These are phyloP conservation scores for Belonocnema kinseyi DNA, from an alignment of 1,140 invertebrate species.

Conservation along the genomic window DNA sequence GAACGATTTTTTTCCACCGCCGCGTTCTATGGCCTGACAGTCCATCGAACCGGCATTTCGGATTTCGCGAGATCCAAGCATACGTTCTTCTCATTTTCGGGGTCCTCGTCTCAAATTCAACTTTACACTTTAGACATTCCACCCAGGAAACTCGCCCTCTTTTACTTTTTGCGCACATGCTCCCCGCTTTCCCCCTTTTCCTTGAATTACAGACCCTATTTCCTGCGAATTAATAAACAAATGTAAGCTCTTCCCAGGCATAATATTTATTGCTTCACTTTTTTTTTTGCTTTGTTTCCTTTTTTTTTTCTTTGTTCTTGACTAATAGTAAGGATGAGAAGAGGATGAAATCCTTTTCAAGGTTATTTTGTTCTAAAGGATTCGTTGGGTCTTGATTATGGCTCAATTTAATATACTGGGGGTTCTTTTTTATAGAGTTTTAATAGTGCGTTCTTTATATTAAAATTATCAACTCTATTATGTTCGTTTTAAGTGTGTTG, in stretches of 20 bases:
- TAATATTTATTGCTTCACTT: neutral
- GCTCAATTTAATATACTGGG: neutral
- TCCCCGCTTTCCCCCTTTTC: constrained; percentile 17
- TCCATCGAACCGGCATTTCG: constrained; percentile 16
- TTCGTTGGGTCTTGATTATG: neutral
- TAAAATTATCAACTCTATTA: too few relatives aligned
- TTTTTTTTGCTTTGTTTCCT: too few relatives aligned
- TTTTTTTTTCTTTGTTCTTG: neutral
- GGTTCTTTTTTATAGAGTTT: too few relatives aligned
- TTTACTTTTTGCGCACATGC: constrained; percentile 19
- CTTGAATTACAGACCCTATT: constrained; percentile 9
- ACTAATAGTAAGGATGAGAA: too few relatives aligned
- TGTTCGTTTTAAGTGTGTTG: too few relatives aligned
- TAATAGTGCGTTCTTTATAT: too few relatives aligned
- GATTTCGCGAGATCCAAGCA: neutral
- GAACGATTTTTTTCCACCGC: constrained; percentile 34
- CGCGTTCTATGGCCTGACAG: neutral
- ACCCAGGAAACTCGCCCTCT: neutral
- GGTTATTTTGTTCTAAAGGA: too few relatives aligned
- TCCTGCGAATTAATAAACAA: constrained; percentile 26
- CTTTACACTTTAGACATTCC: neutral
- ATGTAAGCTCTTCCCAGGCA: neutral
- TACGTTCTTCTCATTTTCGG: neutral
- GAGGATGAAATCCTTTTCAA: too few relatives aligned
- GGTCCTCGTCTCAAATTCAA: neutral